These are phyloP conservation scores for Diabrotica balteata DNA, from an alignment of 2,888 invertebrate species.

Conservation along the genomic window DNA sequence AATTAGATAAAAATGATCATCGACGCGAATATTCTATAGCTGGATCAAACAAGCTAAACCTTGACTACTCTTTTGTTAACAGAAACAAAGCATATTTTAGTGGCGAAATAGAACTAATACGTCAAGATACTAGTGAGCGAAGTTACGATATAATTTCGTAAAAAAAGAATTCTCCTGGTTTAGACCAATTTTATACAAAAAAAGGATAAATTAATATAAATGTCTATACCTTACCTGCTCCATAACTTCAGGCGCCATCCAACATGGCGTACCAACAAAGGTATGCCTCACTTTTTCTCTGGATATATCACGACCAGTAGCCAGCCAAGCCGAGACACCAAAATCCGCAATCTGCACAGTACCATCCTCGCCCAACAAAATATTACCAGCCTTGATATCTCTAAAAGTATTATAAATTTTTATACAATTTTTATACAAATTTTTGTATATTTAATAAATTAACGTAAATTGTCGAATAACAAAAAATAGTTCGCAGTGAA, in stretches of 20 bases:
- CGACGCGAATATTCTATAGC: no score
- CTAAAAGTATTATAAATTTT: constrained; percentile 58
- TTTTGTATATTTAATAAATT: background rate
- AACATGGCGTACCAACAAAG: constrained; percentile 98
- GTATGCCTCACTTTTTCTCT: constrained; percentile 96
- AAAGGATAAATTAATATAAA: no score
- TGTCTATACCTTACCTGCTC: constrained; percentile 72
- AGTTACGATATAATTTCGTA: no score
- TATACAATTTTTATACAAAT: background rate
- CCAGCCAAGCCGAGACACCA: constrained; percentile 97
- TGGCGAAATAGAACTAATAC: no score
- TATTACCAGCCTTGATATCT: constrained; percentile 98
- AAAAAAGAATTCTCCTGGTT: no score
- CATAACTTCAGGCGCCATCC: constrained; percentile 99
- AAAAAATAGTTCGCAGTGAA: no score
- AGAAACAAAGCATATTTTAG: no score
- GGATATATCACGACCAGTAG: constrained; percentile 91
- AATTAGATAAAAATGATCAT: no score
- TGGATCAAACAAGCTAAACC: no score
- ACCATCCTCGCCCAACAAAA: constrained; percentile 94
- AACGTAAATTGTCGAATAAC: background rate
- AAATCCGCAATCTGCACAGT: constrained; percentile 98
- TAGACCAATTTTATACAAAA: no score
- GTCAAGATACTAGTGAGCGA: no score
- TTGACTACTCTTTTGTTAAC: no score